A percentile compares a stretch with the other conserved stretches of the same genome.
Conservation (phyloP, 2,113 vertebrate genomes). For the Neomonachus schauinslandi region DNA sequence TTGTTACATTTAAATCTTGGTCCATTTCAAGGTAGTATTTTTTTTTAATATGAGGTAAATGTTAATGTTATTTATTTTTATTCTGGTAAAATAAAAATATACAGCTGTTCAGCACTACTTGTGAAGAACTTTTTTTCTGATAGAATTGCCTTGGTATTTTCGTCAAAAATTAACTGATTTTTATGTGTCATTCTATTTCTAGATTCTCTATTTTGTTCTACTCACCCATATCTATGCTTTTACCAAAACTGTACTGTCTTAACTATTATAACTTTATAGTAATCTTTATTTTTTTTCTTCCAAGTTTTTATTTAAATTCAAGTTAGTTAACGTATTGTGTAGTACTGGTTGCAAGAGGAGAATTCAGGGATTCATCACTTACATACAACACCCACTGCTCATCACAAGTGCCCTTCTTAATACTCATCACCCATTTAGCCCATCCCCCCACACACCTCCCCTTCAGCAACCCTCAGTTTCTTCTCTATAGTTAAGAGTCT, state of each 20-base stretch:
- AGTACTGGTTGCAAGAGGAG: background rate
- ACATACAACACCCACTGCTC: background rate
- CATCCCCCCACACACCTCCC: background rate
- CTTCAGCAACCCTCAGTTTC: background rate
- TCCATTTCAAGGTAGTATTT: background rate
- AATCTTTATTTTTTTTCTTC: background rate
- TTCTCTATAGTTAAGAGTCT: background rate
- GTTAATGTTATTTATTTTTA: background rate
- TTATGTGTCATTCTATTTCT: background rate
- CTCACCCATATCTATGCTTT: background rate
- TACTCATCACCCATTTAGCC: background rate
- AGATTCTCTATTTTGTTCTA: background rate
- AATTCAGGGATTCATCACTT: background rate
- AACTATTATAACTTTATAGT: background rate
- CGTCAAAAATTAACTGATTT: background rate
- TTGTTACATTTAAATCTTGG: background rate
- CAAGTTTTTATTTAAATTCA: background rate
- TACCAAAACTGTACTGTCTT: background rate
- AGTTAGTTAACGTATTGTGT: background rate
- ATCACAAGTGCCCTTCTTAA: background rate
- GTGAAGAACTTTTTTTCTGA: background rate
- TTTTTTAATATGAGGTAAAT: background rate
- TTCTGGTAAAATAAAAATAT: background rate
- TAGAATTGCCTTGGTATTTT: background rate
- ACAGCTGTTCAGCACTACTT: background rate